Evolutionary conservation across 1,140 invertebrate genomes (phyloP).

Genomic region (Drosophila sucinea): DNA sequence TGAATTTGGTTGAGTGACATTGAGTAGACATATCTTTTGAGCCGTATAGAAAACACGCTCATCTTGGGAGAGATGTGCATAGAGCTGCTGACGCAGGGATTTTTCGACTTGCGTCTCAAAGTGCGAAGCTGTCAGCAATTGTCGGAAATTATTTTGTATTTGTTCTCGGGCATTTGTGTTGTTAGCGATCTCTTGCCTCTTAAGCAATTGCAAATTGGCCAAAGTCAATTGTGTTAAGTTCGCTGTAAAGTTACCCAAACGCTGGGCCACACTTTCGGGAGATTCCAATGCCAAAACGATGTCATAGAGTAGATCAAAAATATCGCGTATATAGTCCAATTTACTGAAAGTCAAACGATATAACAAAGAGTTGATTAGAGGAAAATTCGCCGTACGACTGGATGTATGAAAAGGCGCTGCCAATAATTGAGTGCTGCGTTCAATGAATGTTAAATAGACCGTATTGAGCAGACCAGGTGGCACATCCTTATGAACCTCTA

Average conservation of each 20-base stretch:
- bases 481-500: slow-evolving; percentile 33
- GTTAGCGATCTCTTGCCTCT: slow-evolving; percentile 35
- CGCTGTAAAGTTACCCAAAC: slow-evolving; percentile 47
- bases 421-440: slow-evolving; percentile 55
- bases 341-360: slow-evolving; percentile 51
- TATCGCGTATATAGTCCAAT: slow-evolving; percentile 58
- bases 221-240: slow-evolving; percentile 46
- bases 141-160: slow-evolving; percentile 42
- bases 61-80: slow-evolving; percentile 39
- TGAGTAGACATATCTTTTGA: slow-evolving; percentile 62
- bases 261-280: slow-evolving; percentile 52
- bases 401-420: slow-evolving; percentile 59
- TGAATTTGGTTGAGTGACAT: slow-evolving; percentile 41
- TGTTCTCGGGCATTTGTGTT: slow-evolving; percentile 13
- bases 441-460: slow-evolving; percentile 39
- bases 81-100: slow-evolving; percentile 32
- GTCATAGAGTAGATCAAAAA: slow-evolving; percentile 51
- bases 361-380: slow-evolving; percentile 40
- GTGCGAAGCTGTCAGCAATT: slow-evolving; percentile 34
- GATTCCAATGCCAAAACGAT: slow-evolving; percentile 49
- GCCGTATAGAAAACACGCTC: slow-evolving; percentile 56
- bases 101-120: slow-evolving; percentile 42
- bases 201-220: slow-evolving; percentile 55
- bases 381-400: slow-evolving; percentile 48
- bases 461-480: slow-evolving; percentile 25